A percentile compares a stretch with the other conserved stretches of the same genome.
phyloP scores from a whole-genome alignment of 2,797 vertebrate species.

The Sebastes cheni region DNA sequence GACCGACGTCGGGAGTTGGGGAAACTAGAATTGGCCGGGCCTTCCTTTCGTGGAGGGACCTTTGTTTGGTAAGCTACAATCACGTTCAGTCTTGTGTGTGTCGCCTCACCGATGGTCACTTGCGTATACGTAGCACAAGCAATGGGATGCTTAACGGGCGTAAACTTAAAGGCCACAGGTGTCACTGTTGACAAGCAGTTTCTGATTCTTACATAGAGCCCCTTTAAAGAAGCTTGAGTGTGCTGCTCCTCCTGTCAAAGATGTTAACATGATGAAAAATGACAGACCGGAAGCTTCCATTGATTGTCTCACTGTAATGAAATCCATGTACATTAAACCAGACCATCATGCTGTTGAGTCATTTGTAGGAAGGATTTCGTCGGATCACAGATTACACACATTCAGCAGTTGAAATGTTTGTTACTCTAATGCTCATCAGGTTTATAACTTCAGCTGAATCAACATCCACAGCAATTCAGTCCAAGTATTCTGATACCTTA shows the following conservation, averaged over 20 bases:
- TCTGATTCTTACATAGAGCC: no score
- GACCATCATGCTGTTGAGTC: neutral
- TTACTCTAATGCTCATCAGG: neutral
- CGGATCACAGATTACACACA: neutral
- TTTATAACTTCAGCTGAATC: conserved; percentile 17
- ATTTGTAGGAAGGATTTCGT: neutral
- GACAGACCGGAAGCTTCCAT: neutral
- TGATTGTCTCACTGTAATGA: neutral
- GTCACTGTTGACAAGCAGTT: no score
- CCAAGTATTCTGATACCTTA: conserved; percentile 21
- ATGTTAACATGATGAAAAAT: neutral
- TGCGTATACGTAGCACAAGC: no score
- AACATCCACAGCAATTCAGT: neutral
- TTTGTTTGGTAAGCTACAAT: no score
- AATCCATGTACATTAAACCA: neutral
- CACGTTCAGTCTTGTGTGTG: no score
- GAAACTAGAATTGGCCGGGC: no score
- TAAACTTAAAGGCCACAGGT: no score
- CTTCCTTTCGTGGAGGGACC: no score
- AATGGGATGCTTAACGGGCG: no score
- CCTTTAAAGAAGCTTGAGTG: neutral
- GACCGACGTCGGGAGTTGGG: no score
- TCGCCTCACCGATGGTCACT: no score
- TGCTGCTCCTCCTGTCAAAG: neutral
- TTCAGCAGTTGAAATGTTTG: neutral